These are phyloP conservation scores for Heloderma charlesbogerti DNA, from an alignment of 2,113 vertebrate species.

Conservation along the genomic window DNA sequence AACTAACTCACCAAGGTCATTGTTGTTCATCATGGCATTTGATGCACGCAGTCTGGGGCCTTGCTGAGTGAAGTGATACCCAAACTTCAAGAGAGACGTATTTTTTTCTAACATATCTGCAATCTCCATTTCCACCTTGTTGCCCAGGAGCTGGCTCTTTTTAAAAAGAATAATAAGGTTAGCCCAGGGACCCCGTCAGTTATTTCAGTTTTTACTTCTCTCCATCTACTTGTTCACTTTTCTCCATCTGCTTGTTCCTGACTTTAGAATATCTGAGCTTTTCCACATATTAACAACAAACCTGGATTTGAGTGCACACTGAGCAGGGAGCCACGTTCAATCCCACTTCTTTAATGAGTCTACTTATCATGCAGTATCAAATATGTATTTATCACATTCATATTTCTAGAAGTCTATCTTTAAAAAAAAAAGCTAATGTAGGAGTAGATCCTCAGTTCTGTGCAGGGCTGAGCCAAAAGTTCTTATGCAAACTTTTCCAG, in stretches of 20 bases:
- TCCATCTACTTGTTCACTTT: neutral
- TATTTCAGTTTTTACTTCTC: neutral
- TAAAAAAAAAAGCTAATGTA: neutral
- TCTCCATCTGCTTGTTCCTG: neutral
- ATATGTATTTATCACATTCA: neutral
- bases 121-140: constrained; percentile 99
- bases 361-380: neutral
- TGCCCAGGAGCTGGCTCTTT: constrained; percentile 96
- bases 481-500: neutral
- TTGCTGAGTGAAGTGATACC: constrained; percentile 98
- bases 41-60: constrained; percentile 93
- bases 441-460: neutral
- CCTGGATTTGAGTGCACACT: neutral
- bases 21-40: constrained; percentile 99
- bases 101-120: constrained; percentile 97
- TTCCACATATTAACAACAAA: neutral
- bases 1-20: constrained; percentile 90
- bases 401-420: no score
- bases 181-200: neutral
- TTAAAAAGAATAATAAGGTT: constrained; percentile 25
- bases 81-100: constrained; percentile 90
- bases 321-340: neutral
- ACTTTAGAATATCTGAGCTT: neutral
- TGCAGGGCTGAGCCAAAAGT: neutral
- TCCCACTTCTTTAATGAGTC: neutral